Evolutionary conservation across 2,113 vertebrate species (phyloP).

Genomic region (Thamnaconus septentrionalis): DNA sequence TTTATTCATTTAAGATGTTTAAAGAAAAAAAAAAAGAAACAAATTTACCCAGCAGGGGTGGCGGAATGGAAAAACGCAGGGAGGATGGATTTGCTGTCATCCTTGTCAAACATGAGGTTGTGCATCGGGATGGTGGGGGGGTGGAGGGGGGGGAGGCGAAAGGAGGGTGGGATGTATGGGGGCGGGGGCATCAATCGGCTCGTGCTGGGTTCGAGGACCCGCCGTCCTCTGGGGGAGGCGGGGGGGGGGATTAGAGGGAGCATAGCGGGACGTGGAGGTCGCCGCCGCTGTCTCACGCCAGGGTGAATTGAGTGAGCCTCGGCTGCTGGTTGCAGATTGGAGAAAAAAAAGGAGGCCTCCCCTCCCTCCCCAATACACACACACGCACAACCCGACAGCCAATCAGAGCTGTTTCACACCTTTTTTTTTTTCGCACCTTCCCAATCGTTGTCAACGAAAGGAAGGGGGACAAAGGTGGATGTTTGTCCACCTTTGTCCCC

Average conservation of each 20-base stretch:
- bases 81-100: conserved; percentile 30
- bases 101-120: conserved; percentile 37
- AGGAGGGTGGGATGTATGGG: too few species aligned
- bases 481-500: too few species aligned
- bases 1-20: not conserved
- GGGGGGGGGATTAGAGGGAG: not conserved
- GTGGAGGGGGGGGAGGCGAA: too few species aligned
- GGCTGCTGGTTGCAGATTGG: conserved; percentile 31
- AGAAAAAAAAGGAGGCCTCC: too few species aligned
- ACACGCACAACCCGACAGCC: not conserved
- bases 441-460: not conserved
- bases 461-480: not conserved
- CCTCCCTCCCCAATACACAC: conserved; percentile 22
- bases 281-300: conserved; percentile 46
- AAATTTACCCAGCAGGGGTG: not conserved
- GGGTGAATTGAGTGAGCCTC: conserved; percentile 55
- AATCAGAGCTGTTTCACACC: conserved; percentile 28
- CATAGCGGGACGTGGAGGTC: conserved; percentile 40
- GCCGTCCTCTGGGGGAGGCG: not conserved
- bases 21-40: not conserved
- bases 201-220: conserved; percentile 32
- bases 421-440: too few species aligned
- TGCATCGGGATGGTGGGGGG: not conserved
- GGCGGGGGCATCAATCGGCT: conserved; percentile 39
- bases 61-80: conserved; percentile 3